Base-by-base conservation (phyloP, 2,888 invertebrate species). In the Girardia tigrina region DNA sequence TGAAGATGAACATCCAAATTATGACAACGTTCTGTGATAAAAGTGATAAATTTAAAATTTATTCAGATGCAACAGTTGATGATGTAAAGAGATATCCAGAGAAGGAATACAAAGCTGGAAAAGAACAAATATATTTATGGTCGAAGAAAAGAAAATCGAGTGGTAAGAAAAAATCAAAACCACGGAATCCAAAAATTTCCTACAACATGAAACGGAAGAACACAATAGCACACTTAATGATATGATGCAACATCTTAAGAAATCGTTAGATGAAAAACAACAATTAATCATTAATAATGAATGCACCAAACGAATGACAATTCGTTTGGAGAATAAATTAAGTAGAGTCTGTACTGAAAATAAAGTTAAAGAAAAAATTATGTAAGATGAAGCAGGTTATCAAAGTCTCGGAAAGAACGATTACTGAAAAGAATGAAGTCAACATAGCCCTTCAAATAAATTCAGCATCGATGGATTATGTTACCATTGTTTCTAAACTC, bases 151-250 rank as follows among this genome's bases (percentile, higher is more conserved):
- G 36, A 42, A 69, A 69, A 28, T 69, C 12, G 76, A 76, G 28
- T 76, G 76, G 76, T 42, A 76, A 29, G 29, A 69, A 26, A 75
- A 76, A 29, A 42, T 76, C 28, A 36, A 76, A 16, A 71, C 71
- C n/a, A 72, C 42, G n/a, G n/a, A n/a, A n/a, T n/a, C n/a, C n/a
- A n/a, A n/a, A n/a, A n/a, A n/a, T n/a, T n/a, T n/a, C n/a, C n/a
- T n/a, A n/a, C n/a, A n/a, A n/a, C n/a, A n/a, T n/a, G n/a, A n/a
- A n/a, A 56, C 23, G 6, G 56, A 56, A 6, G 56, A n/a, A 56
- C 6, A 4, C 23, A 56, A 56, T 20, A 56, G 20, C 20, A 56
- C n/a, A 16, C n/a, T 56, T 4, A 2, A 2, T n/a, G 56, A 56
- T 6, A 23, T n/a, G 6, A 6, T 56, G n/a, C 56, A 56, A n/a